Evolutionary conservation across 2,888 invertebrate genomes (phyloP).

Genomic region (Ligdia adustata): DNA sequence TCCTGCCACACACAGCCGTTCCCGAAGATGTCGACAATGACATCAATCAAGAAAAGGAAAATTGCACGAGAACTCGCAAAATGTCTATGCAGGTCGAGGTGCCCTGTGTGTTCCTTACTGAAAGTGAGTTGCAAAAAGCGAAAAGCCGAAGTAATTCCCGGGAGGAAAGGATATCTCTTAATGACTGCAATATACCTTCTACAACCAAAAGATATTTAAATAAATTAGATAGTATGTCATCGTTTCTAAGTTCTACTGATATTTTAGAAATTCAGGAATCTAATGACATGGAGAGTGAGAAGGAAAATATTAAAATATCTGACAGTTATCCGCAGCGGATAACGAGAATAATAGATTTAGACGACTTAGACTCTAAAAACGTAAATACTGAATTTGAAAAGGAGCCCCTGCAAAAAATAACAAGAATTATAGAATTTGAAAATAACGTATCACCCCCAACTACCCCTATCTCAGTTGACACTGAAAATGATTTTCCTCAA

Average conservation of each 20-base stretch:
- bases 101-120: constrained; percentile 80
- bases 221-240: constrained; percentile 62
- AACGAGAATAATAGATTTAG: constrained; percentile 77
- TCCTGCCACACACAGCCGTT: constrained; percentile 78
- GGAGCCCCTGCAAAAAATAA: constrained; percentile 72
- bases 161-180: constrained; percentile 73
- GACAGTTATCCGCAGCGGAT: constrained; percentile 70
- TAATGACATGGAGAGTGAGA: constrained; percentile 49
- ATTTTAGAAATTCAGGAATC: constrained; percentile 58
- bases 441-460: constrained; percentile 56
- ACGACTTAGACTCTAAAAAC: constrained; percentile 58
- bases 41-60: constrained; percentile 74
- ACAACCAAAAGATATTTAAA: constrained; percentile 58
- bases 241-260: constrained; percentile 59
- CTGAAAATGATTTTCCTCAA: constrained; percentile 63
- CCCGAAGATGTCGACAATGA: constrained; percentile 72
- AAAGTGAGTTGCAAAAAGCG: constrained; percentile 76
- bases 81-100: constrained; percentile 83
- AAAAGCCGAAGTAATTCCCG: constrained; percentile 75
- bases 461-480: constrained; percentile 50
- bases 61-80: constrained; percentile 70
- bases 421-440: constrained; percentile 75
- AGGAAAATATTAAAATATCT: constrained; percentile 53
- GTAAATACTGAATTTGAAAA: constrained; percentile 60
- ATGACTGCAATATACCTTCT: constrained; percentile 60